phyloP scores from a whole-genome alignment of 2,113 vertebrate species.

The Nanorana parkeri region DNA sequence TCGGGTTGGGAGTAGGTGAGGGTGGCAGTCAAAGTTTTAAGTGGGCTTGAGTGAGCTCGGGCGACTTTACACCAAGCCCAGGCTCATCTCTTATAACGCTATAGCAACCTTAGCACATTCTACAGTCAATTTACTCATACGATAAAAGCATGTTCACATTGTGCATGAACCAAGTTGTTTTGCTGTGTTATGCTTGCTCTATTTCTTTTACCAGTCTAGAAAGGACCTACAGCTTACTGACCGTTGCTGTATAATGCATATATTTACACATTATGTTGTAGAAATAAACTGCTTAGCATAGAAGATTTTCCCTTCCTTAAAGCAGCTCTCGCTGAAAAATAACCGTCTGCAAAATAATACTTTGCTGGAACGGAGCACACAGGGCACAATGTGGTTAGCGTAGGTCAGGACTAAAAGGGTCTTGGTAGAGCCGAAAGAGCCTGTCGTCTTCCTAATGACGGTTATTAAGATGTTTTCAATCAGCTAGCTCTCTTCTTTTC shows the following conservation, averaged over 20 bases:
- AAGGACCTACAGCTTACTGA: no score
- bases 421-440: constrained; percentile 54
- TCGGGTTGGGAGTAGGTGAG: no score
- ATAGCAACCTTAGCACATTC: no score
- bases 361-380: constrained; percentile 15
- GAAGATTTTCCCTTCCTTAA: constrained; percentile 10
- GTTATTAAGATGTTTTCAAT: constrained; percentile 64
- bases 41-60: no score
- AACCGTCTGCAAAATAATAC: constrained; percentile 9
- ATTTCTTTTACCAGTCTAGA: no score
- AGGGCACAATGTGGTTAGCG: constrained; percentile 25
- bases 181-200: no score
- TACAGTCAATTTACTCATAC: no score
- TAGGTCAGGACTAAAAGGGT: constrained; percentile 42
- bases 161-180: no score
- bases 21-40: no score
- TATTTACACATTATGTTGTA: constrained; percentile 12
- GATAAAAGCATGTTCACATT: no score
- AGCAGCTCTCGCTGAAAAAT: constrained; percentile 11
- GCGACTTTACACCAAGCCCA: no score
- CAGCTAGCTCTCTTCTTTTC: constrained; percentile 64
- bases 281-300: background rate
- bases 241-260: background rate
- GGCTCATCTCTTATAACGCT: no score
- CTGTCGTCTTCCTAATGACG: constrained; percentile 62